Evolutionary conservation across 2,113 vertebrate genomes (phyloP).

Genomic region (human): DNA sequence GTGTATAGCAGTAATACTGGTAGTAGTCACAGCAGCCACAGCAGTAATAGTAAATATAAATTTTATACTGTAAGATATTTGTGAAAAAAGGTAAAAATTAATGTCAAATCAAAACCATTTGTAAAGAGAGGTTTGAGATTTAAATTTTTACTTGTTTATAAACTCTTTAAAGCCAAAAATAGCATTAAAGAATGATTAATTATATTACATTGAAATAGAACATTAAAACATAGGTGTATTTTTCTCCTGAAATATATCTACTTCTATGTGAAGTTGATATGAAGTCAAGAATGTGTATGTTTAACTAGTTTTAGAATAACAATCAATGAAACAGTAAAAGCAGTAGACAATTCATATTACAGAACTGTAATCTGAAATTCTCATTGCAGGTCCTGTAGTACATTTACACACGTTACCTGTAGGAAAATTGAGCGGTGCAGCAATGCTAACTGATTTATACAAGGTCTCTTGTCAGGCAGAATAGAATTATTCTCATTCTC

Average conservation of each 20-base stretch:
- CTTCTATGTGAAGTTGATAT: neutral
- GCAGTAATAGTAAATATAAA: neutral
- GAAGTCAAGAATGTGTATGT: neutral
- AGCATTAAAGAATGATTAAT: neutral
- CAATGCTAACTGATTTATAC: neutral
- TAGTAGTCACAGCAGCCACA: neutral
- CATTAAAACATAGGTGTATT: neutral
- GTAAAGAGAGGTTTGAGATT: neutral
- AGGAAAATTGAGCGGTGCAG: neutral
- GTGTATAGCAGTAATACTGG: neutral
- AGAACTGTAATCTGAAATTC: neutral
- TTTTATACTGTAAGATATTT: neutral
- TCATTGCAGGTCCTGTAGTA: accelerated
- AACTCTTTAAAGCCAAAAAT: neutral
- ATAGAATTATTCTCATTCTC: neutral
- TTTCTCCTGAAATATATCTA: neutral
- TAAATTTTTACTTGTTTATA: neutral
- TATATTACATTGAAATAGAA: neutral
- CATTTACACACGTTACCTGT: neutral
- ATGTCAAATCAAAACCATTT: neutral
- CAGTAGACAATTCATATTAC: neutral
- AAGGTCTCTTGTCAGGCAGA: neutral
- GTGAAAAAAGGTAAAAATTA: neutral
- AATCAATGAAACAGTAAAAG: neutral
- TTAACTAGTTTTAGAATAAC: neutral